Base-by-base conservation (phyloP, 92 coral and sea anemone species). In the Pocillopora meandrina region DNA sequence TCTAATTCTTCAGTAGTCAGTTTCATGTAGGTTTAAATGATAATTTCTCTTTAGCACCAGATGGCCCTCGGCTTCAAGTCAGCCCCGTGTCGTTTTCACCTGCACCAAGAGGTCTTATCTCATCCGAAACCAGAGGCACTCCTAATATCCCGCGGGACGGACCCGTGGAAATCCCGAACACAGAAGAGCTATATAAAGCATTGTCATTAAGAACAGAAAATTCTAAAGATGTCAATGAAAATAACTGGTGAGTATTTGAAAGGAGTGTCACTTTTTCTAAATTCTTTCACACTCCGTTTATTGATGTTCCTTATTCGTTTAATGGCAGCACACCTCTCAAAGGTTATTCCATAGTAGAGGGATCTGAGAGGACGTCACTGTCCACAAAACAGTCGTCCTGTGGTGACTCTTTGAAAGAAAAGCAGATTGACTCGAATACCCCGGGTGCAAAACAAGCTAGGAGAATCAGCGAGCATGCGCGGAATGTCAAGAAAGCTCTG, bases 381-480 rank as follows among this genome's bases (percentile, higher is more conserved):
- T 57, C 78, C 23, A 63, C 70, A 66, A 84, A 83, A 77, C 85
- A 86, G 21, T 78, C 88, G 23, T 83, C 93, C 79, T 89, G 93
- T 56, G 90, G 87, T 26, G 88, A 87, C 34, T 89, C 90, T n/a
- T 71, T 73, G 2, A 87, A 82, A 71, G 98, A 95, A 70, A 90
- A 94, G 71, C 80, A 75, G 33, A 82, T 64, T 55, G 77, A 76
- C 65, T 65, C 75, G 66, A 72, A 74, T 59, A 80, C 72, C 49
- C 87, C 79, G 82, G 89, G 70, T 72, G 65, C 74, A 35, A 87
- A 71, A 55, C 90, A 90, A 77, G 90, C 93, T 55, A 88, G 91
- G 84, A 86, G 99, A 71, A 96, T 96, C 61, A 92, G 72, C 75
- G 97, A 94, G 80, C 99, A 96, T 89, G 95, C 97, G 78, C 92